phyloP scores from a whole-genome alignment of 2,888 invertebrate genomes.

The Tachina fera region DNA sequence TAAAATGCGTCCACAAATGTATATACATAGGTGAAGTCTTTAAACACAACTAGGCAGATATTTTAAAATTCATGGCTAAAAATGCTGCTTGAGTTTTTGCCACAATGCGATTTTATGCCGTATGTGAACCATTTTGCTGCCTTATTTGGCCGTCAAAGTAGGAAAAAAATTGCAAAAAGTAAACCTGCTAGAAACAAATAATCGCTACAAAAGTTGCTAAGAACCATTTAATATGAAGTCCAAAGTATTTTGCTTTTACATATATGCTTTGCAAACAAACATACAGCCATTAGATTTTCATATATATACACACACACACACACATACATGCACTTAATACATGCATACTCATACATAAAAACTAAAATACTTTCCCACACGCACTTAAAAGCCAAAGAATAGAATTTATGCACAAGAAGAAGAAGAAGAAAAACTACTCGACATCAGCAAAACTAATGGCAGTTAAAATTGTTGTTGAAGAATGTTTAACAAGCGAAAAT shows the following conservation, averaged over 20 bases:
- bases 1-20: too few relatives aligned
- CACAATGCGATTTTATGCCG: conserved; percentile 17
- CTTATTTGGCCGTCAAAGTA: conserved; percentile 31
- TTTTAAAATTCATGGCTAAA: conserved; percentile 1
- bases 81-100: conserved; percentile 2
- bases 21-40: too few relatives aligned
- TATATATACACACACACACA: not conserved
- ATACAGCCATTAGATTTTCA: not conserved
- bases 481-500: conserved; percentile 13
- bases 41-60: too few relatives aligned
- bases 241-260: conserved; percentile 47
- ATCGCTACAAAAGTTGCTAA: conserved; percentile 35
- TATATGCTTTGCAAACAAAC: not conserved
- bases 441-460: conserved; percentile 3
- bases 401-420: not conserved
- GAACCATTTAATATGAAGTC: conserved; percentile 59
- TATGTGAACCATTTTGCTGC: conserved; percentile 33
- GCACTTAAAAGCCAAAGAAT: not conserved
- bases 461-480: conserved; percentile 3
- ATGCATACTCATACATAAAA: not conserved
- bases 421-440: conserved; percentile 12
- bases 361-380: conserved; percentile 34
- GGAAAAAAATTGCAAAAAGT: conserved; percentile 6
- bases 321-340: not conserved
- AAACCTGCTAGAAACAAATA: conserved; percentile 44